Conservation (phyloP, 2,797 vertebrate species). For the Kryptolebias ocellatus region DNA sequence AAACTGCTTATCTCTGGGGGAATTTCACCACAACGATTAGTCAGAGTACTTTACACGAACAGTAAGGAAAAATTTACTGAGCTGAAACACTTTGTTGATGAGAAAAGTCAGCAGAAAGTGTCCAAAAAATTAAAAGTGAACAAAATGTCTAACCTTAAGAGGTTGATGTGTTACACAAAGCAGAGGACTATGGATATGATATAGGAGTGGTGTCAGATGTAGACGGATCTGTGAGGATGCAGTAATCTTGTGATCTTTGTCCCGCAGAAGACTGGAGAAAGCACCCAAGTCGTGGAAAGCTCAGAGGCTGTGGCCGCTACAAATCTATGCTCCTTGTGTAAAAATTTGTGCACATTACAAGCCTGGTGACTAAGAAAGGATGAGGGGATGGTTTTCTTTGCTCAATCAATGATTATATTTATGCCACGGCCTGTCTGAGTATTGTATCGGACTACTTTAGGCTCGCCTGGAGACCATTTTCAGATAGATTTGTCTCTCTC, state of each 20-base stretch:
- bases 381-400: too few species aligned
- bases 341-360: too few species aligned
- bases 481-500: too few species aligned
- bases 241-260: neutral
- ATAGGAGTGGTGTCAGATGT: neutral
- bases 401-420: too few species aligned
- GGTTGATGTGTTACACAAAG: neutral
- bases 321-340: too few species aligned
- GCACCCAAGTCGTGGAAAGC: too few species aligned
- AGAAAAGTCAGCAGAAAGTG: neutral
- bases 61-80: neutral
- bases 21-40: neutral
- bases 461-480: too few species aligned
- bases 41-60: neutral
- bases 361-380: too few species aligned
- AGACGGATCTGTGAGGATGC: neutral
- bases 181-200: neutral
- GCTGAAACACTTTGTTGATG: neutral
- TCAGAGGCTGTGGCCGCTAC: too few species aligned
- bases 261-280: neutral
- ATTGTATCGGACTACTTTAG: too few species aligned
- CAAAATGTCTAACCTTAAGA: neutral
- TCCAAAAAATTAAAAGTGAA: neutral
- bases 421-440: too few species aligned
- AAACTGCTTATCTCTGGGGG: neutral